A percentile compares a stretch with the other conserved stretches of the same genome.
Evolutionary conservation across 1,140 invertebrate species (phyloP).

Genomic region (Nephotettix cincticeps): DNA sequence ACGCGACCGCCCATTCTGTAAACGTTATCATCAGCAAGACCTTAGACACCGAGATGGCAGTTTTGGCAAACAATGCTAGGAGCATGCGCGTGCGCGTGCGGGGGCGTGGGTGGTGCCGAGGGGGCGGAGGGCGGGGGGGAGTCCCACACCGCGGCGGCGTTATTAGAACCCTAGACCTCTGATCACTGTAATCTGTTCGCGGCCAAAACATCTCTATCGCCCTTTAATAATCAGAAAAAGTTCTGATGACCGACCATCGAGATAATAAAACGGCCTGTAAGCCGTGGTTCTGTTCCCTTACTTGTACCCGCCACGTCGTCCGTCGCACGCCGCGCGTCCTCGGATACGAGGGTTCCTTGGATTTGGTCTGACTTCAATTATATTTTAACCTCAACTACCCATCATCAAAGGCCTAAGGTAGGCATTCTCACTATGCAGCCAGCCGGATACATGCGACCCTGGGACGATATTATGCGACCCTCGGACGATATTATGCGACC

Average conservation of each 20-base stretch:
- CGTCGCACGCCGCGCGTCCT: too few species aligned
- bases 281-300: background rate
- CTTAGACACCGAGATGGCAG: background rate
- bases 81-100: background rate
- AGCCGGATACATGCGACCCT: too few species aligned
- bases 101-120: background rate
- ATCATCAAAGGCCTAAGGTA: too few species aligned
- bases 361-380: too few species aligned
- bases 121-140: background rate
- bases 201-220: conserved; percentile 22
- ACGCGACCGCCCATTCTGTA: too few species aligned
- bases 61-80: conserved; percentile 16
- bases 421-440: too few species aligned
- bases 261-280: conserved; percentile 18
- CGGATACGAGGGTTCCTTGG: too few species aligned
- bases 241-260: conserved; percentile 16
- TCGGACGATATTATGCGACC: too few species aligned
- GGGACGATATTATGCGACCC: too few species aligned
- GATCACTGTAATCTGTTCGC: background rate
- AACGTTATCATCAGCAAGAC: background rate
- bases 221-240: conserved; percentile 23
- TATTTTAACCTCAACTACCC: too few species aligned
- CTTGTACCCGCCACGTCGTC: too few species aligned
- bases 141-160: background rate
- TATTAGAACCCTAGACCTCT: conserved; percentile 12